Evolutionary conservation across 2,888 invertebrate species (phyloP).

Genomic region (Acanthosepion lycidas): DNA sequence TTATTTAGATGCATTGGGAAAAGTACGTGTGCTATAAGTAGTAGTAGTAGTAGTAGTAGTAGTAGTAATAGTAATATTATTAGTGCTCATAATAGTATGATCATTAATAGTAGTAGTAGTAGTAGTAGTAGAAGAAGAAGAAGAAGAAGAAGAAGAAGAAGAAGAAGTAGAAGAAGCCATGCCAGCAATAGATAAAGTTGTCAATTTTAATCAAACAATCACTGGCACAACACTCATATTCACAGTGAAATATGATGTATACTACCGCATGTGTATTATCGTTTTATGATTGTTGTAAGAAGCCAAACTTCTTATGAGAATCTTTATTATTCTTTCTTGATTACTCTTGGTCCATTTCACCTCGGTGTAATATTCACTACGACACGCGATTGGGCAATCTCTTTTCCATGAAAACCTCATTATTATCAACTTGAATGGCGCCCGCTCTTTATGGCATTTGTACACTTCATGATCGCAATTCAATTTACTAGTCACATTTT

Average conservation of each 20-base stretch:
- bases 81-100: too few species aligned
- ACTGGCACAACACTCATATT: too few species aligned
- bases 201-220: too few species aligned
- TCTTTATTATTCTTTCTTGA: neutral
- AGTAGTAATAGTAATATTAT: too few species aligned
- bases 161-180: neutral
- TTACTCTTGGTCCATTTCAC: neutral
- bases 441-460: neutral
- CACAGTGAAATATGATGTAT: neutral
- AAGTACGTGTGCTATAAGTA: too few species aligned
- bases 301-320: neutral
- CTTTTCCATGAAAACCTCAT: neutral
- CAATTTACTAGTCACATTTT: neutral
- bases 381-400: constrained; percentile 9
- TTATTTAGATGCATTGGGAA: too few species aligned
- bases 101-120: too few species aligned
- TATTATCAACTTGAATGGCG: neutral
- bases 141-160: too few species aligned
- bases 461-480: neutral
- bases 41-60: too few species aligned
- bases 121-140: too few species aligned
- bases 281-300: neutral
- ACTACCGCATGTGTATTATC: neutral
- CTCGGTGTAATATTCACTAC: neutral
- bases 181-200: too few species aligned